Evolutionary conservation across 1,140 invertebrate species (phyloP), one percentile per base, ranked within the genome.

Genomic region (Capitella teleta): DNA sequence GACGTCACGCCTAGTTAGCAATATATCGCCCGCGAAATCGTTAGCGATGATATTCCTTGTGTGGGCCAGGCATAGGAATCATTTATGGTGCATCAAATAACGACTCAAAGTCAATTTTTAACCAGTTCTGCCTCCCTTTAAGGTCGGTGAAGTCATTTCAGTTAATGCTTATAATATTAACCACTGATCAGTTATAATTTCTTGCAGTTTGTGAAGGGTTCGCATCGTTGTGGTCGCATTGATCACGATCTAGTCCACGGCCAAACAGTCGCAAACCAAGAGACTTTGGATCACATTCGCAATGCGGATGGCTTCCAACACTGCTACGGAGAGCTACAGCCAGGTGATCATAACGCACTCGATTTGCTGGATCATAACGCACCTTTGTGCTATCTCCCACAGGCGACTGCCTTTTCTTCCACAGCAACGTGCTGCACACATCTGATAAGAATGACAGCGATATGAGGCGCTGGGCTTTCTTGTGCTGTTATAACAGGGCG

Each of bases 201-300:
- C 18, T 46, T 44, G 12, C 12, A 66, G 62, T 48, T 64, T 14
- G 38, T 67, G 21, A 48, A 55, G 28, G 61, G 62, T 0, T 62
- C 62, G 0, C 60, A 64, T n/a, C 57, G 57, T 18, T 62, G 60
- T 56, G 64, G 64, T 1, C 52, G 63, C 3, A 60, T 67, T 23
- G 61, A 65, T 10, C 64, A 67, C 40, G 21, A 41, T 8, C 51
- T 57, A 30, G 50, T 62, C n/a, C 63, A 52, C 18, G 61, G 57
- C 23, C 62, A 67, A 53, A 59, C 54, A 5, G 59, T 56, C 12
- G 63, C 63, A 3, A 61, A 67, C 34, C 18, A 51, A 16, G 59
- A 59, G 18, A 37, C 63, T 32, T 57, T 67, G 1, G 40, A 60
- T n/a, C 46, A 58, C 21, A 40, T 67, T 1, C 45, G n/a, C n/a